Percentiles rank a stretch among this genome's conserved stretches.
phyloP scores from a whole-genome alignment of 2,797 vertebrate genomes.

The Sebastes hubbsi region DNA sequence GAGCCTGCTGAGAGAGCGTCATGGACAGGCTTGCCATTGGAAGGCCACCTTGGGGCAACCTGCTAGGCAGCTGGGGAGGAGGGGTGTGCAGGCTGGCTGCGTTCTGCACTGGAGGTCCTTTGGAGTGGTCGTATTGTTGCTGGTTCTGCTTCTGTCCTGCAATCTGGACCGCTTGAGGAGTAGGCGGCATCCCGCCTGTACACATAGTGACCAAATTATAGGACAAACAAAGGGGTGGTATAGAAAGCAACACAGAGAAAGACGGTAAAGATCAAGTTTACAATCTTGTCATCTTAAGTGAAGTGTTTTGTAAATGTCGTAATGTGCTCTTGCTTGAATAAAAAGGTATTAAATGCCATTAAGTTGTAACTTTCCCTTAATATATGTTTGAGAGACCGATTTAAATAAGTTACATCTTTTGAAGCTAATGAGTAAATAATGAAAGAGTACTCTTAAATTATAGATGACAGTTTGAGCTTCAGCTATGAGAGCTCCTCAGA shows the following conservation, averaged over 20 bases:
- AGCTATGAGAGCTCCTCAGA: conserved; percentile 64
- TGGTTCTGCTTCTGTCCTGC: conserved; percentile 89
- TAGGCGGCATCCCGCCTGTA: conserved; percentile 88
- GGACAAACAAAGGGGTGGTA: conserved; percentile 56
- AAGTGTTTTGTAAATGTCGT: conserved; percentile 6
- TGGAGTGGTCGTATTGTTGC: conserved; percentile 91
- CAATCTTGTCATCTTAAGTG: conserved; percentile 2
- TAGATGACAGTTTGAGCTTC: conserved; percentile 49
- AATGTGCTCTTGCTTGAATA: conserved; percentile 1
- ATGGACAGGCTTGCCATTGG: conserved; percentile 86
- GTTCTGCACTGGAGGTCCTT: conserved; percentile 93
- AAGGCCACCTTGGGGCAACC: conserved; percentile 81
- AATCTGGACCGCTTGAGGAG: conserved; percentile 84
- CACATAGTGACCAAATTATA: conserved; percentile 71
- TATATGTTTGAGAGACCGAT: conserved; percentile 63
- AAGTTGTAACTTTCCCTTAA: conserved; percentile 42
- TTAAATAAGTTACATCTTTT: conserved; percentile 25
- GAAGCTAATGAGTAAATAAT: conserved; percentile 6
- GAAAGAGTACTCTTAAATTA: conserved; percentile 19
- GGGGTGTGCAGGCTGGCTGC: conserved; percentile 92
- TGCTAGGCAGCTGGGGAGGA: conserved; percentile 88
- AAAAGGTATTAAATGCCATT: not conserved
- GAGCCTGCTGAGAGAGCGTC: conserved; percentile 85
- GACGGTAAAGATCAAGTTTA: conserved; percentile 23
- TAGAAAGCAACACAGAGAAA: conserved; percentile 62